Evolutionary conservation across 2,113 vertebrate species (phyloP), one percentile per base, ranked within the genome.

Genomic region (Oryzias javanicus): DNA sequence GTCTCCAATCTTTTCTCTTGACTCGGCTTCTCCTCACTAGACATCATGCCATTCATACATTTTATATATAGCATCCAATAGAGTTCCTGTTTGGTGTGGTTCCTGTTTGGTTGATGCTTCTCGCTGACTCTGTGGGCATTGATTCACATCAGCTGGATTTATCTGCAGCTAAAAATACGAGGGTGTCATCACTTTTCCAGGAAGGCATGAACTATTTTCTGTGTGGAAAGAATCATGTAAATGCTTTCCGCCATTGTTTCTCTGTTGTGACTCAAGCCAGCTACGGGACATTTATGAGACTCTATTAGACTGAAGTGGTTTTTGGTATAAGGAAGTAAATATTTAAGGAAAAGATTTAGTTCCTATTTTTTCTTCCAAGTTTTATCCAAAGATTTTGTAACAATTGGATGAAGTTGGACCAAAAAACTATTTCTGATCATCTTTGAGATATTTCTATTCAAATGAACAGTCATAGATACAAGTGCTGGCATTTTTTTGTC

Each of bases 101-200:
- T 83, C 69, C 76, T 70, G 64, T 56, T 42, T 25, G 17, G n/a
- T 3, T 42, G 42, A 67, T 83, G 80, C 71, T 85, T 70, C 74
- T 70, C 74, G 27, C 55, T 66, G 60, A 74, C 72, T 64, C 15
- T 19, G 17, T 5, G 22, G 56, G 40, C 51, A 20, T 81, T 64
- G 51, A 73, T 64, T 77, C 72, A 76, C 27, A 54, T 42, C 0
- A 29, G 29, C 55, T 25, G 4, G 1, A 51, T 73, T 72, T 50
- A 58, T 62, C 50, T 42, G 15, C 46, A 44, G 64, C 68, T 82
- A 85, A 80, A 86, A 86, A 85, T 85, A 86, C 46, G 42, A 6
- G 8, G 54, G n/a, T 55, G 49, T 67, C 59, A 60, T 46, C 54
- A 45, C 27, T 42, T 79, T 85, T 80, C 81, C 67, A 48, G 76